Base-by-base conservation (phyloP, 2,797 vertebrate genomes). In the Protosalanx chinensis region DNA sequence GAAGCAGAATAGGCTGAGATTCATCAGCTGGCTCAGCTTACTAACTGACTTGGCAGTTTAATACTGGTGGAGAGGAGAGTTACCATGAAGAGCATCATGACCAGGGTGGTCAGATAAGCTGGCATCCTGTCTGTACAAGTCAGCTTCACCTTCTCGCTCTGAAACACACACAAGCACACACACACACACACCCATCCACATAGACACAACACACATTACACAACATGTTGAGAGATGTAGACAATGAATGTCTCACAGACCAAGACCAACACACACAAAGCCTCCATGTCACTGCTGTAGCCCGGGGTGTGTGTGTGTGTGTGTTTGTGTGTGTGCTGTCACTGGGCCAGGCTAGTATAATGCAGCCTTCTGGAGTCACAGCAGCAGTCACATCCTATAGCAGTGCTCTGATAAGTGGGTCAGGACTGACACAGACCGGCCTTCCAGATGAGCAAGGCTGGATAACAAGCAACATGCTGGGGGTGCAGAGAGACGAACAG, bases 121-220 rank as follows among this genome's bases (percentile, higher is more conserved):
- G 95, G 96, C 75, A 96, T 87, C 59, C 97, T 93, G 83, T 99
- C 97, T 68, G 86, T 96, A 87, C 97, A 98, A 0, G 97, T 98
- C 85, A 99, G 90, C 86, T 98, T 98, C 83, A 96, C 93, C 85
- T 97, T 96, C 82, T 94, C 94, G 0, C 82, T 88, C 96, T 98
- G 70, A n/a, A 90, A 75, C 66, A 66, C 0, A 15, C 30, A 35
- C 68, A 0, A 27, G 73, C 68, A 37, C 49, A 71, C 7, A 71
- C 67, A 49, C 69, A 70, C 68, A 0, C 29, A 74, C 69, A 57
- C 49, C 71, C 7, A 71, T 66, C 46, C 69, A 70, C 35, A 70
- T 32, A 57, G 29, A 30, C 13, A 5, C 59, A 35, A 32, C 32
- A 60, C 8, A 30, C 32, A 37, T 67, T 16, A 71, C 2, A 59